phyloP scores from a whole-genome alignment of 1,140 invertebrate species.

The Cydia fagiglandana region DNA sequence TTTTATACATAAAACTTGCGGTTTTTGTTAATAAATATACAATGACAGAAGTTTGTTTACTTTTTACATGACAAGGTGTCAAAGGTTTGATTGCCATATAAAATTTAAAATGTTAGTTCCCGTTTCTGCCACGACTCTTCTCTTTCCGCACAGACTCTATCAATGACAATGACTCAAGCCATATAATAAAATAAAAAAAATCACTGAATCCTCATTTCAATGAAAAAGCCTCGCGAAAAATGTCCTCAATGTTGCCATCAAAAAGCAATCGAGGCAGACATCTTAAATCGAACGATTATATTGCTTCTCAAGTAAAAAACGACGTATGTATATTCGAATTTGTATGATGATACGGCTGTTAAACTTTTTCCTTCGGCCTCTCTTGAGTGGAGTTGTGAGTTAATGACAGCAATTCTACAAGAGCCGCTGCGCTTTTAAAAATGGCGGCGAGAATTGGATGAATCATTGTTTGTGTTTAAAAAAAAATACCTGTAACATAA shows the following conservation, averaged over 20 bases:
- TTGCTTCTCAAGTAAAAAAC: background rate
- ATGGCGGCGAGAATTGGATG: background rate
- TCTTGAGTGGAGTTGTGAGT: constrained; percentile 3
- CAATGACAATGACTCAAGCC: background rate
- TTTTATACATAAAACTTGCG: too few species aligned
- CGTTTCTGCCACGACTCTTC: too few species aligned
- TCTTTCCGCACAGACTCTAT: too few species aligned
- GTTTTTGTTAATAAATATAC: too few species aligned
- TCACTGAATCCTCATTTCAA: background rate
- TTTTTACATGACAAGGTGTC: too few species aligned
- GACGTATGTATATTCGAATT: background rate
- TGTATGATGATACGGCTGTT: background rate
- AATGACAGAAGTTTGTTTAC: too few species aligned
- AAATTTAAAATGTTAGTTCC: too few species aligned
- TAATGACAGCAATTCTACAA: constrained; percentile 23
- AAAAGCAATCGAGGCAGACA: constrained; percentile 13
- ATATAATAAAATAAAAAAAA: background rate
- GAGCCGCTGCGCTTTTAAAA: background rate
- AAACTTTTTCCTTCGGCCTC: background rate
- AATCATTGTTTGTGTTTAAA: background rate
- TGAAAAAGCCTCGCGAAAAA: background rate
- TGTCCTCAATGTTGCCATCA: constrained; percentile 21
- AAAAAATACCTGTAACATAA: background rate
- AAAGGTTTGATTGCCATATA: too few species aligned
- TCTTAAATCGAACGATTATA: constrained; percentile 29